phyloP scores from a whole-genome alignment of 2,888 invertebrate genomes.

The Tuta absoluta region DNA sequence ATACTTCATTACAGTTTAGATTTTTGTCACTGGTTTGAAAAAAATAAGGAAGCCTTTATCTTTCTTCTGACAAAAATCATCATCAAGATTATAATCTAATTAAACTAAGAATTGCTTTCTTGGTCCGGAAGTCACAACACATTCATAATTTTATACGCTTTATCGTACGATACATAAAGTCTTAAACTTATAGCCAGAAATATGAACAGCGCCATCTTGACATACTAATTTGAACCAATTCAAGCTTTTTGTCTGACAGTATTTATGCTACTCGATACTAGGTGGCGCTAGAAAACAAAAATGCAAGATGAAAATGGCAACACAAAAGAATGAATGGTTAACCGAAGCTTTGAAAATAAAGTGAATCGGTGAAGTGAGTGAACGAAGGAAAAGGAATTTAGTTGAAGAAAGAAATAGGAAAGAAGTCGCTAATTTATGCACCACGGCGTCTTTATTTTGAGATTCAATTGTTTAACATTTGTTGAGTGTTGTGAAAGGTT shows the following conservation, averaged over 20 bases:
- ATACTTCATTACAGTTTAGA: too few species aligned
- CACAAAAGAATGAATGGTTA: conserved; percentile 15
- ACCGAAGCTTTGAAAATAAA: conserved; percentile 21
- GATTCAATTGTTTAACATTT: conserved; percentile 68
- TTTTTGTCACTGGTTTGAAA: too few species aligned
- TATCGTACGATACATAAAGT: too few species aligned
- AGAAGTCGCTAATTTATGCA: conserved; percentile 74
- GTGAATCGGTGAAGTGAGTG: conserved; percentile 42
- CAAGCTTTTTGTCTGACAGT: background rate
- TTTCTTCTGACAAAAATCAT: too few species aligned
- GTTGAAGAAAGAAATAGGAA: conserved; percentile 69
- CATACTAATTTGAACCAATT: background rate
- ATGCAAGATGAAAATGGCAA: conserved; percentile 21
- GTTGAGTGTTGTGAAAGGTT: conserved; percentile 64
- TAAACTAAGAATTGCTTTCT: too few species aligned
- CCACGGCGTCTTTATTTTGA: conserved; percentile 78
- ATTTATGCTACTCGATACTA: conserved; percentile 37
- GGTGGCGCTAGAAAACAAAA: conserved; percentile 38
- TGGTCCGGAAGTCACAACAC: too few species aligned
- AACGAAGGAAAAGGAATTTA: conserved; percentile 47
- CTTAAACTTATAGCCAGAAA: background rate
- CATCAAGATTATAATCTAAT: too few species aligned
- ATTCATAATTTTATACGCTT: too few species aligned
- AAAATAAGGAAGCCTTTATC: too few species aligned
- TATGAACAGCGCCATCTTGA: background rate